A percentile compares a stretch with the other conserved stretches of the same genome.
phyloP scores from a whole-genome alignment of 1,140 invertebrate genomes.

The Drosophila ercepeae region DNA sequence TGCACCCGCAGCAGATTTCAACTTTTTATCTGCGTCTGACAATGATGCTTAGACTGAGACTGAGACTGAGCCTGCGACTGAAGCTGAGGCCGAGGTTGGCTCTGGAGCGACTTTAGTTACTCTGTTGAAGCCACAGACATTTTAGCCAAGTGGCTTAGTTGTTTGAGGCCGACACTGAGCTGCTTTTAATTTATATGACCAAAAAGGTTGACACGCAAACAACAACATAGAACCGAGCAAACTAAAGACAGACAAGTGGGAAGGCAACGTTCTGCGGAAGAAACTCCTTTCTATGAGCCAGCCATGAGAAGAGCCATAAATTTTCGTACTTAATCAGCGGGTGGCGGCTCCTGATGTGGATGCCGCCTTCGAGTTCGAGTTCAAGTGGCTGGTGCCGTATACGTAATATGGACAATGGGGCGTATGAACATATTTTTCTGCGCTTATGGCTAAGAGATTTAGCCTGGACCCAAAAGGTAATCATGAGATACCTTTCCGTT shows the following conservation, averaged over 20 bases:
- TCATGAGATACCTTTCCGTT: constrained; percentile 7
- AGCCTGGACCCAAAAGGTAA: constrained; percentile 9
- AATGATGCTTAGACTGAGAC: constrained; percentile 29
- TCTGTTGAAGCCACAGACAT: constrained; percentile 64
- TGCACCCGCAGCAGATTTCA: constrained; percentile 74
- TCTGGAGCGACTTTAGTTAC: constrained; percentile 37
- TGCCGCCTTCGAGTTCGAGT: constrained; percentile 8
- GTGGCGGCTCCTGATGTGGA: constrained; percentile 19
- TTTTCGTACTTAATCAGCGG: constrained; percentile 58
- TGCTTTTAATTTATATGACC: constrained; percentile 77
- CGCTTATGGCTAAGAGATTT: constrained; percentile 10
- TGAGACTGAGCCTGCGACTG: constrained; percentile 3
- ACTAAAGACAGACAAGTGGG: not conserved
- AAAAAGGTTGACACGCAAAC: constrained; percentile 48
- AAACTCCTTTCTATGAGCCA: not conserved
- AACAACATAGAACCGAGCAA: constrained; percentile 22
- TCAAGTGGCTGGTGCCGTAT: constrained; percentile 35
- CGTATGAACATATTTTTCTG: constrained; percentile 44
- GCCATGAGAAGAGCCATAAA: constrained; percentile 56
- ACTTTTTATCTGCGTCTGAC: constrained; percentile 69
- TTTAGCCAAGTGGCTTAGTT: constrained; percentile 72
- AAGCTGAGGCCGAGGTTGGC: constrained; percentile 1
- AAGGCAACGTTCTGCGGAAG: not conserved
- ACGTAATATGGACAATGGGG: constrained; percentile 56
- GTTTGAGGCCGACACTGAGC: constrained; percentile 53